These are phyloP conservation scores for Zelostemma sp. DNA, from an alignment of 1,140 invertebrate genomes.

Conservation along the genomic window DNA sequence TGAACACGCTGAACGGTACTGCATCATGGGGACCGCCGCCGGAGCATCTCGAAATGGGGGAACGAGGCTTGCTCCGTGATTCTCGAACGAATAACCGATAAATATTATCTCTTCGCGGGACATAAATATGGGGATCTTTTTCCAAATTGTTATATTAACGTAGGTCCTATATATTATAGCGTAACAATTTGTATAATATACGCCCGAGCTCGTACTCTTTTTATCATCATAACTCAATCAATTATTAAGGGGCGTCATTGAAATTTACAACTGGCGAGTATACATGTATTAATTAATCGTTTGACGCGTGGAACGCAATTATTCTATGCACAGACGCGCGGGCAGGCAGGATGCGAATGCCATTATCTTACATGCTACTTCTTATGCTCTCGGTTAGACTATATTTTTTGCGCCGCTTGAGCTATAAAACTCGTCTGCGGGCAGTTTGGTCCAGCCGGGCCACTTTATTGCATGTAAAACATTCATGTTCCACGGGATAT, in stretches of 20 bases:
- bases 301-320: too few species aligned
- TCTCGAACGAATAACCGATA: conserved; percentile 41
- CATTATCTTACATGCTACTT: too few species aligned
- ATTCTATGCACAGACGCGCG: too few species aligned
- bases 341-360: too few species aligned
- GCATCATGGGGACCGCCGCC: conserved; percentile 14
- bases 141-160: conserved; percentile 22
- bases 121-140: conserved; percentile 27
- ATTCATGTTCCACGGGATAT: conserved; percentile 66
- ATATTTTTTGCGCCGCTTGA: conserved; percentile 53
- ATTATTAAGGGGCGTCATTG: too few species aligned
- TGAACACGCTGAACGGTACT: conserved; percentile 18
- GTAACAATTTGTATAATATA: too few species aligned
- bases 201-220: too few species aligned
- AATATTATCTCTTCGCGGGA: conserved; percentile 38
- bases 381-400: conserved; percentile 26
- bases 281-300: too few species aligned
- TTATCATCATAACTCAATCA: too few species aligned
- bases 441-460: conserved; percentile 64
- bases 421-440: conserved; percentile 67
- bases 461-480: conserved; percentile 69
- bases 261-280: too few species aligned
- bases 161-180: too few species aligned
- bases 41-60: too few species aligned
- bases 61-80: conserved; percentile 6